phyloP scores from a whole-genome alignment of 92 coral and sea anemone species.

The Diadumene lineata region DNA sequence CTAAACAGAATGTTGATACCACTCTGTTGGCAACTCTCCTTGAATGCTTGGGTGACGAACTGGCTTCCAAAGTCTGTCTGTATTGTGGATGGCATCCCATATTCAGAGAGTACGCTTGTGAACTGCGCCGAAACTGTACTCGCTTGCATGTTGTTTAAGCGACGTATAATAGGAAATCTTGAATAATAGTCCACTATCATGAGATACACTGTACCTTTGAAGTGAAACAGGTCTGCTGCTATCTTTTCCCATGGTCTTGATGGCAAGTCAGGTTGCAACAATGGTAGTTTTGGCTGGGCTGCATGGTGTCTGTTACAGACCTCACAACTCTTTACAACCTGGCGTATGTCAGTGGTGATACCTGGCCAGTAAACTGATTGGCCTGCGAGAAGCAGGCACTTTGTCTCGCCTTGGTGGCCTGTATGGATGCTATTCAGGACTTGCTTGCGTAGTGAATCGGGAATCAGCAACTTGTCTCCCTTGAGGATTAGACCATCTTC shows the following conservation, averaged over 20 bases:
- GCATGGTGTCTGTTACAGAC: constrained; percentile 47
- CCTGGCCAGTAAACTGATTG: constrained; percentile 26
- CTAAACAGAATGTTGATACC: constrained; percentile 38
- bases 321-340: constrained; percentile 49
- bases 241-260: constrained; percentile 49
- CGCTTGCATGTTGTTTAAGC: constrained; percentile 44
- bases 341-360: constrained; percentile 19
- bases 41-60: constrained; percentile 35
- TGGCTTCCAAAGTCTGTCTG: constrained; percentile 49
- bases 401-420: constrained; percentile 56
- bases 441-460: constrained; percentile 19
- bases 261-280: constrained; percentile 57
- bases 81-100: constrained; percentile 37
- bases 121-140: constrained; percentile 48
- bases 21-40: constrained; percentile 36
- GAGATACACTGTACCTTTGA: constrained; percentile 42
- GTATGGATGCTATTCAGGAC: constrained; percentile 35
- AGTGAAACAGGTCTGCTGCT: constrained; percentile 34
- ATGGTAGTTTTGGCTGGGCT: constrained; percentile 42
- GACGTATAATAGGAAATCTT: constrained; percentile 53
- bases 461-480: constrained; percentile 13
- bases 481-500: constrained; percentile 43
- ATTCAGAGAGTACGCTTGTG: constrained; percentile 36
- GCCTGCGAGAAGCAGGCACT: constrained; percentile 52
- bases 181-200: constrained; percentile 64